Evolutionary conservation across 35 echinoderm and acorn worm genomes (phyloP).

Genomic region (Patiria miniata): DNA sequence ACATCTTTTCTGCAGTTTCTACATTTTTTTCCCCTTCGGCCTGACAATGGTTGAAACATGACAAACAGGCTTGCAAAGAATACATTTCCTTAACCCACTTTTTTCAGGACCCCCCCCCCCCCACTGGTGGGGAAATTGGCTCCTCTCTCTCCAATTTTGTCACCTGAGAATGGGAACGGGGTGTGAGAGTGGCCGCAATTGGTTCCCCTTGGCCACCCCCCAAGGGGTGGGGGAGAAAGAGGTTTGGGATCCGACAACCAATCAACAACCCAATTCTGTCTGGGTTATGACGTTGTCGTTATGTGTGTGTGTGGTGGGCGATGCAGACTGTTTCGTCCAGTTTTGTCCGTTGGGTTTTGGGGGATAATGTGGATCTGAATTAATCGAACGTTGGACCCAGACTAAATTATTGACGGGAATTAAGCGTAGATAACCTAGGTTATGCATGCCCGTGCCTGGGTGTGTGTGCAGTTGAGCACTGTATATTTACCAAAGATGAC

Average conservation of each 20-base stretch:
- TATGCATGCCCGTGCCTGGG: neutral
- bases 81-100: neutral
- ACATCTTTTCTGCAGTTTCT: too few relatives aligned
- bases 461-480: neutral
- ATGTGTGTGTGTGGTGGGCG: neutral
- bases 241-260: neutral
- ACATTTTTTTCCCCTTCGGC: too few relatives aligned
- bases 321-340: too few relatives aligned
- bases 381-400: constrained; percentile 5
- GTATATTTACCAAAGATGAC: neutral
- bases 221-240: neutral
- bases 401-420: constrained; percentile 14
- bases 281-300: neutral
- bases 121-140: neutral
- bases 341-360: too few relatives aligned
- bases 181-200: neutral
- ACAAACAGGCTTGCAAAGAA: too few relatives aligned
- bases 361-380: neutral
- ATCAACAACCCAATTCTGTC: constrained; percentile 14
- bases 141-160: neutral
- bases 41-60: too few relatives aligned
- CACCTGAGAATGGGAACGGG: neutral
- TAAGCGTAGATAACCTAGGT: neutral
- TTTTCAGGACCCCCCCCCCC: neutral
- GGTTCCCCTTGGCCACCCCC: neutral